Evolutionary conservation across 2,888 invertebrate species (phyloP), one percentile per base, ranked within the genome.

Genomic region (Eristalinus sepulchralis): DNA sequence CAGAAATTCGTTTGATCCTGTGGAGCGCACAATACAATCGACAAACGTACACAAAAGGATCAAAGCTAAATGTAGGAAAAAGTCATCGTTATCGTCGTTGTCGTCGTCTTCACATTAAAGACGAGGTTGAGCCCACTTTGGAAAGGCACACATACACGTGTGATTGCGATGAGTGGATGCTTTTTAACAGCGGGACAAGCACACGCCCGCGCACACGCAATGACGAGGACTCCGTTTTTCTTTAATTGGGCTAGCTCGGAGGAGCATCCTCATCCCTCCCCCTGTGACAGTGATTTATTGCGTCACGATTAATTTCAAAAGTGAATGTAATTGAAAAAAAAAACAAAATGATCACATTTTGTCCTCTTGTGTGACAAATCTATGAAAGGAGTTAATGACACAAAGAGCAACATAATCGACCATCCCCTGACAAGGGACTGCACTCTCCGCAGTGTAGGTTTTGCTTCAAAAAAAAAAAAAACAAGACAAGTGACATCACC

Each of bases 351-450:
- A 22, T 70, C 64, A n/a, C 36, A 36, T 36, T 13, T 11, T 3
- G n/a, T 2, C 0, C n/a, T 17, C 64, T 75, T 53, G 60, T 86
- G 85, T 82, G 60, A 78, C 85, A 55, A 86, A 86, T 86, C 70
- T 20, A 73, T 82, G 78, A 78, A 85, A 82, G 62, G 82, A 82
- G 78, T 73, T 86, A 73, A 82, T 82, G 76, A 85, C 59, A 57
- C 24, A 57, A 57, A 6, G 24, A 24, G 5, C 11, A 11, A 4
- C 4, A 6, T 11, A n/a, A 55, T 11, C 20, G 55, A 13, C 1
- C 8, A 10, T 13, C 39, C 39, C 39, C 39, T 39, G 20, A 55
- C 20, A 22, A 22, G 55, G 22, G 55, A 2, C 27, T 27, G 5
- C 27, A 27, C 27, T 27, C 27, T 3, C 27, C 5, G 2, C 27